These are phyloP conservation scores for Dendrophyllia cribrosa DNA, from an alignment of 64 coral and sea anemone genomes.

Conservation along the genomic window DNA sequence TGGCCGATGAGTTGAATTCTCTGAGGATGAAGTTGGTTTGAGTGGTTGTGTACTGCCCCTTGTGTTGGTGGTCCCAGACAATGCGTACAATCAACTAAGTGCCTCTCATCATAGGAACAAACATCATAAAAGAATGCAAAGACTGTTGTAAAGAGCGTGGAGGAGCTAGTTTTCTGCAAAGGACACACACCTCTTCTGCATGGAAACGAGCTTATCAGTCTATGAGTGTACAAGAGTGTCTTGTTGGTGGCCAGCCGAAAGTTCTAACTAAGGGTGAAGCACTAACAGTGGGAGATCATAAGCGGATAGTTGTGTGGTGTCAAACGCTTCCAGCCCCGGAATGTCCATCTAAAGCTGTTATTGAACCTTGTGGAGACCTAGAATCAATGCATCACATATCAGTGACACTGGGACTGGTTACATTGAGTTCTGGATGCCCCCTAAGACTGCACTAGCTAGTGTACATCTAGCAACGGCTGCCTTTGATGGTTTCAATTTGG, in stretches of 20 bases:
- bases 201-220: slow-evolving; percentile 71
- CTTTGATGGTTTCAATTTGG: not conserved
- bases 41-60: not conserved
- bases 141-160: slow-evolving; percentile 12
- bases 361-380: not conserved
- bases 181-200: slow-evolving; percentile 37
- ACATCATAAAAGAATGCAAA: too few species aligned
- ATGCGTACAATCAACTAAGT: slow-evolving; percentile 53
- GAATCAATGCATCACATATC: slow-evolving; percentile 27
- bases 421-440: not conserved
- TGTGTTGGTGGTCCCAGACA: slow-evolving; percentile 64
- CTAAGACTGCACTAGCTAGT: slow-evolving; percentile 3
- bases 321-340: slow-evolving; percentile 12
- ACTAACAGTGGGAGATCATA: not conserved
- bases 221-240: slow-evolving; percentile 26
- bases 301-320: slow-evolving; percentile 31
- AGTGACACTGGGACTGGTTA: slow-evolving; percentile 34
- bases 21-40: slow-evolving; percentile 46
- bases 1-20: slow-evolving; percentile 55
- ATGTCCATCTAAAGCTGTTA: slow-evolving; percentile 24
- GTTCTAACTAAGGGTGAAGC: not conserved
- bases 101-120: slow-evolving; percentile 54
- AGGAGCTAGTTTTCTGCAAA: slow-evolving; percentile 49
- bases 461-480: slow-evolving; percentile 4
- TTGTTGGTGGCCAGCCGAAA: not conserved